Evolutionary conservation across 2,113 vertebrate species (phyloP).

Genomic region (Melanostigma gelatinosum): DNA sequence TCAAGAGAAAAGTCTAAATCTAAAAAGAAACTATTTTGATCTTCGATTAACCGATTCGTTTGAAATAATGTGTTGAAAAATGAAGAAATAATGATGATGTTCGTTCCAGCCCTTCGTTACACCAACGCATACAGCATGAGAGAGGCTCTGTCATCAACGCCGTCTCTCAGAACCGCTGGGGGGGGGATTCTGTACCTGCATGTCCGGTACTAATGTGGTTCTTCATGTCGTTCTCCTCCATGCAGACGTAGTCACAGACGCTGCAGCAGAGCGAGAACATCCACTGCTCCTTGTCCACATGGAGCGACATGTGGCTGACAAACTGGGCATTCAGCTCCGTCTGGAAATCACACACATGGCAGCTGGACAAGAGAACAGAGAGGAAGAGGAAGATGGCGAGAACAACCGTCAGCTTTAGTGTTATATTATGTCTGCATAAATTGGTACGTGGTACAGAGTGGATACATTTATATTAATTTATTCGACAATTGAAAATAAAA

Average conservation of each 20-base stretch:
- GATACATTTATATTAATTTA: constrained; percentile 19
- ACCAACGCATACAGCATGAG: too few relatives aligned
- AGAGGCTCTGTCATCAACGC: not conserved
- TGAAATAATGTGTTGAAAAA: not conserved
- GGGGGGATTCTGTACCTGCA: constrained; percentile 82
- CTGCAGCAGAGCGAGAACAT: constrained; percentile 99
- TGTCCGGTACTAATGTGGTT: constrained; percentile 91
- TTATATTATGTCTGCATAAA: constrained; percentile 57
- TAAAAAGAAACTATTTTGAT: not conserved
- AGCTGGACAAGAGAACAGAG: constrained; percentile 84
- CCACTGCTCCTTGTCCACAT: constrained; percentile 99
- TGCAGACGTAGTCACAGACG: constrained; percentile 93
- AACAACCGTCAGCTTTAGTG: constrained; percentile 42
- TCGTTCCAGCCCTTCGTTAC: not conserved
- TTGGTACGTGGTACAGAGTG: constrained; percentile 33
- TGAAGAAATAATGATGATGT: not conserved
- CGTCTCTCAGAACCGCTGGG: not conserved
- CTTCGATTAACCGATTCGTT: not conserved
- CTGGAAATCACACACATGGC: constrained; percentile 98
- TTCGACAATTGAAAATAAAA: constrained; percentile 9
- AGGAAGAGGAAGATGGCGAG: constrained; percentile 46
- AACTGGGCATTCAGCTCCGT: constrained; percentile 98
- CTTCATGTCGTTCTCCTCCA: constrained; percentile 97
- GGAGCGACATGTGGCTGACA: constrained; percentile 99
- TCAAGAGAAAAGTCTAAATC: not conserved